Evolutionary conservation across 1,140 invertebrate genomes (phyloP).

Genomic region (Limonius californicus): DNA sequence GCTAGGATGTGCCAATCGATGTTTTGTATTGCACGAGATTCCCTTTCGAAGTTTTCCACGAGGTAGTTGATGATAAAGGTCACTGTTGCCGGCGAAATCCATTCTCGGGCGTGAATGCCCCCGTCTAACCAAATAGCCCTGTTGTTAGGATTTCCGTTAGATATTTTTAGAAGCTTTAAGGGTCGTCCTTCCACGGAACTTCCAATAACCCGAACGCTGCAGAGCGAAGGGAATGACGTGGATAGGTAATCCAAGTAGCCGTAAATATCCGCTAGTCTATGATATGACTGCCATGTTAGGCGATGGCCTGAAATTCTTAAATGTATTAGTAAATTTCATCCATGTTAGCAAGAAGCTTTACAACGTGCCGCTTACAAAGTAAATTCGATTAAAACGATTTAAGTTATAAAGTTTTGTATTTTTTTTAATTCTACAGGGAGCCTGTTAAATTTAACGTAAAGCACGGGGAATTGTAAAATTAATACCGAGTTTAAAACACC

Average conservation of each 20-base stretch:
- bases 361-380: too few relatives aligned
- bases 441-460: too few relatives aligned
- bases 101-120: slow-evolving; percentile 88
- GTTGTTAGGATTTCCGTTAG: slow-evolving; percentile 57
- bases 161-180: slow-evolving; percentile 67
- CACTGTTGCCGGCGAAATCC: slow-evolving; percentile 84
- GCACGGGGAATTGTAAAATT: too few relatives aligned
- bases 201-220: slow-evolving; percentile 69
- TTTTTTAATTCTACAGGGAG: too few relatives aligned
- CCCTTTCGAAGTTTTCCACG: slow-evolving; percentile 65
- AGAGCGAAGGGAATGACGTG: slow-evolving; percentile 64
- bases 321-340: too few relatives aligned
- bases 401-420: too few relatives aligned
- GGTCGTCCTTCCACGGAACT: slow-evolving; percentile 70
- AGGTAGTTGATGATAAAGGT: slow-evolving; percentile 80
- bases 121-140: slow-evolving; percentile 63
- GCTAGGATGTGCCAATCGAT: slow-evolving; percentile 83
- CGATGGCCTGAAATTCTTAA: slow-evolving; percentile 58
- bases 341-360: too few relatives aligned
- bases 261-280: slow-evolving; percentile 66
- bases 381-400: too few relatives aligned
- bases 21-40: slow-evolving; percentile 64
- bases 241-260: slow-evolving; percentile 72
- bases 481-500: too few relatives aligned
- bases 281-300: slow-evolving; percentile 79